Evolutionary conservation across 2,888 invertebrate genomes (phyloP), one percentile per base, ranked within the genome.

Genomic region (Nezara viridula): DNA sequence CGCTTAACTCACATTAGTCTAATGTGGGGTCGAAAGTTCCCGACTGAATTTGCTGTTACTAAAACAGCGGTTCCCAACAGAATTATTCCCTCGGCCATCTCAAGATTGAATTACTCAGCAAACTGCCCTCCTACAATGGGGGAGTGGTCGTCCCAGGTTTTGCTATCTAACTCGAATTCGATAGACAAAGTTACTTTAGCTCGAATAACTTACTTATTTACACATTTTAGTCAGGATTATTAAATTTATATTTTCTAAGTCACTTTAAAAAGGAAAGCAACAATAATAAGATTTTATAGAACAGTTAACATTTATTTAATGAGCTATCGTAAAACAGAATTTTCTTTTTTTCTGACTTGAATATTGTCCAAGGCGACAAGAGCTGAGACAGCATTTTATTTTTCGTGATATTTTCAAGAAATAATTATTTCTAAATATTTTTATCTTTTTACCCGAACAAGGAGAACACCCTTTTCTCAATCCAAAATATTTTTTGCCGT

Each of bases 11-110:
- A 37, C 66, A 73, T 73, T 73, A 73, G 66, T 73, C 66, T 73
- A 73, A 73, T 73, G 66, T 73, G 66, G 66, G 66, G 66, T 73
- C 66, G 66, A 73, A 73, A 73, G 66, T 73, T 73, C 32, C 19
- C 32, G 66, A 37, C 32, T 73, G 32, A 73, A 73, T 73, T 73
- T 37, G 66, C 66, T 73, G 19, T 73, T 73, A 73, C 66, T 37
- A 73, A 73, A 73, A 73, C 66, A 73, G 66, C 37, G 66, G 66
- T 73, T 73, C 32, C 32, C 37, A 73, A 73, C 66, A 73, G 66
- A 73, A 73, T 73, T 73, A 73, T 73, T 73, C 66, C 37, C 32
- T 37, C 37, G 66, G 37, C 37, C 37, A 73, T 32, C 37, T 9
- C 66, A 37, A 73, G 37, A 73, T 73, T 73, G 66, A 73, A 73